Conservation (phyloP, 2,888 invertebrate species). For the Netelia melanura region DNA sequence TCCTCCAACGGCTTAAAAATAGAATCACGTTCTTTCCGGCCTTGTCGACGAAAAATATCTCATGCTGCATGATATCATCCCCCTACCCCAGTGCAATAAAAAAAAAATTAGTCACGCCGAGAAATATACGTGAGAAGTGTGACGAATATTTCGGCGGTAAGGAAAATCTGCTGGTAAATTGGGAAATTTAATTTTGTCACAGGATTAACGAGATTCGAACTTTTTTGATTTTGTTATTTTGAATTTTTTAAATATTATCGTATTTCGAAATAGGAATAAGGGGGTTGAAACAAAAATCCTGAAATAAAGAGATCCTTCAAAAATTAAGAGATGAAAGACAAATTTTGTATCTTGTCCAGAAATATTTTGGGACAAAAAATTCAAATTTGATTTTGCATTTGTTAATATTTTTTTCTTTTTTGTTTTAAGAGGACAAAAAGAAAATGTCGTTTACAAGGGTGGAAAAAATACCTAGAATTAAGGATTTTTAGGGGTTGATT, state of each 20-base stretch:
- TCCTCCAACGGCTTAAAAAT: slow-evolving; percentile 69
- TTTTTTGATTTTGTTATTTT: not conserved
- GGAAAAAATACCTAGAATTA: not conserved
- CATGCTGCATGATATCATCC: slow-evolving; percentile 35
- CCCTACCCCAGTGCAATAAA: slow-evolving; percentile 13
- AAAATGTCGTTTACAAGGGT: not conserved
- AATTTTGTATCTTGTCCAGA: not conserved
- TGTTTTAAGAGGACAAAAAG: not conserved
- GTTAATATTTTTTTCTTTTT: too few species aligned
- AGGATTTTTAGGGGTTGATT: not conserved
- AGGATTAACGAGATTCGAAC: not conserved
- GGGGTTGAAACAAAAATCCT: not conserved
- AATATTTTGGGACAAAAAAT: too few species aligned
- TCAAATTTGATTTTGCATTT: too few species aligned
- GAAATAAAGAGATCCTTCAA: not conserved
- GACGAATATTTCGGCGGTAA: not conserved
- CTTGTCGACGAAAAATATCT: slow-evolving; percentile 43
- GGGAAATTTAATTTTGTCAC: not conserved
- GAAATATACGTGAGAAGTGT: slow-evolving; percentile 18
- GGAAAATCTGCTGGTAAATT: not conserved
- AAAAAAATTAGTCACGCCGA: slow-evolving; percentile 18
- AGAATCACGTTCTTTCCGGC: slow-evolving; percentile 72
- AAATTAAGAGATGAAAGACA: not conserved
- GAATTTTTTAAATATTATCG: not conserved
- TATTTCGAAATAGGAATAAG: not conserved